phyloP scores from a whole-genome alignment of 2,888 invertebrate species.

The Caenorhabditis imperialis region DNA sequence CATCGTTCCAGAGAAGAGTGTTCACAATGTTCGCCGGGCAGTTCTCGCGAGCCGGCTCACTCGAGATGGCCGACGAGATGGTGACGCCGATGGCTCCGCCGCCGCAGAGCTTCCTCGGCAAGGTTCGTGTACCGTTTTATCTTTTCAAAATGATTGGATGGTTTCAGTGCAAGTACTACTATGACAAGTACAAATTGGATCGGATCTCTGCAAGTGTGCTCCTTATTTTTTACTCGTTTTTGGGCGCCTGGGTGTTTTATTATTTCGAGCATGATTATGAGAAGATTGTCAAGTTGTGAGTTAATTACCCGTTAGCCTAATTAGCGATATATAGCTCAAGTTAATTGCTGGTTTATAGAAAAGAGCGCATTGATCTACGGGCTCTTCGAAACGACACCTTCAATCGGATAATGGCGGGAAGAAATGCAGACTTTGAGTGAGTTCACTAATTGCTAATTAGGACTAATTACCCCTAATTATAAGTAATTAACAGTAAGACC shows the following conservation, averaged over 20 bases:
- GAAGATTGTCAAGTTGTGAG: constrained; percentile 65
- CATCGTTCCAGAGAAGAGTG: constrained; percentile 20
- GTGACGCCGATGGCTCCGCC: constrained; percentile 15
- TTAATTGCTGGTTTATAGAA: constrained; percentile 49
- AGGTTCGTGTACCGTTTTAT: constrained; percentile 14
- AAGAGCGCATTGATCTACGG: constrained; percentile 64
- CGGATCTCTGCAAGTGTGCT: constrained; percentile 74
- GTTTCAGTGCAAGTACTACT: constrained; percentile 70
- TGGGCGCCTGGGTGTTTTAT: constrained; percentile 76
- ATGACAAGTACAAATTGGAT: constrained; percentile 69
- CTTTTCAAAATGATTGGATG: background rate
- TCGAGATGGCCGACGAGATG: constrained; percentile 28
- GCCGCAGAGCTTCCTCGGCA: constrained; percentile 45
- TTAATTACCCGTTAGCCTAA: too few species aligned
- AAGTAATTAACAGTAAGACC: too few species aligned
- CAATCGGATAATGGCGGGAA: constrained; percentile 26
- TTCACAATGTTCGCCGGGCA: constrained; percentile 49
- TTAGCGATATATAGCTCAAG: constrained; percentile 12
- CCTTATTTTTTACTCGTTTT: constrained; percentile 74
- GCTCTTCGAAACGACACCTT: constrained; percentile 68
- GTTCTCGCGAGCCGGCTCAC: constrained; percentile 39
- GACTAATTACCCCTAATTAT: too few species aligned
- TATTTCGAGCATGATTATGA: constrained; percentile 75
- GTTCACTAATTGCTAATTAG: constrained; percentile 1
- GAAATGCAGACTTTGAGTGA: constrained; percentile 35